Percentiles rank a stretch among this genome's conserved stretches.
Conservation (phyloP, 2,113 vertebrate genomes). For the Eleginops maclovinus region DNA sequence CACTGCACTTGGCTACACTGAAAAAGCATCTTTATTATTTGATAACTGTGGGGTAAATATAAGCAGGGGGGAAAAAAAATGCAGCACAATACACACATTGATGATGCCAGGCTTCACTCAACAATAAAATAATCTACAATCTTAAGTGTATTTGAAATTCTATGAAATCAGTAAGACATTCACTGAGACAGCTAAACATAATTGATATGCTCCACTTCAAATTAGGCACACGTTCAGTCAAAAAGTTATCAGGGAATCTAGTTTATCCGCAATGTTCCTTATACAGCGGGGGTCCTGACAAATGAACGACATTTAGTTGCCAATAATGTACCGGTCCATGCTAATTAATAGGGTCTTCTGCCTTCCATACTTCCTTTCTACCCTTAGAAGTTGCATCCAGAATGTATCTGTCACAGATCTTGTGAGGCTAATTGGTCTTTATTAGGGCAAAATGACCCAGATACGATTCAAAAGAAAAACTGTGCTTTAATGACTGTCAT, state of each 20-base stretch:
- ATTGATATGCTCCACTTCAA: not conserved
- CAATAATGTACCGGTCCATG: not conserved
- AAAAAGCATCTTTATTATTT: constrained; percentile 23
- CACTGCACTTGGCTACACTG: constrained; percentile 4
- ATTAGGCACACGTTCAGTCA: not conserved
- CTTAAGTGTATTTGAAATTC: not conserved
- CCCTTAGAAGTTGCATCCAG: not conserved
- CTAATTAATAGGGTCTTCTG: not conserved
- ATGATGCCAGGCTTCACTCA: not conserved
- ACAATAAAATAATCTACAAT: not conserved
- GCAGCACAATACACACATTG: too few species aligned
- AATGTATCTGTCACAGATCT: not conserved
- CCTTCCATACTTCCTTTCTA: not conserved
- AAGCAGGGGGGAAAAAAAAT: not conserved
- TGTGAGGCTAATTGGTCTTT: not conserved
- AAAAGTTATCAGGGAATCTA: not conserved
- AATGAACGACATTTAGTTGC: not conserved
- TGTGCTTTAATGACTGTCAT: not conserved
- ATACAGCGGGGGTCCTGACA: not conserved
- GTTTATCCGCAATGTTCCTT: not conserved
- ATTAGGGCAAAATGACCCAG: not conserved
- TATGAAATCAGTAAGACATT: constrained; percentile 15
- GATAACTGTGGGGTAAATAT: not conserved
- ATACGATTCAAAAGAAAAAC: not conserved
- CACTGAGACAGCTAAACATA: constrained; percentile 9